Evolutionary conservation across 2,113 vertebrate species (phyloP).

Genomic region (Lepisosteus osseus): DNA sequence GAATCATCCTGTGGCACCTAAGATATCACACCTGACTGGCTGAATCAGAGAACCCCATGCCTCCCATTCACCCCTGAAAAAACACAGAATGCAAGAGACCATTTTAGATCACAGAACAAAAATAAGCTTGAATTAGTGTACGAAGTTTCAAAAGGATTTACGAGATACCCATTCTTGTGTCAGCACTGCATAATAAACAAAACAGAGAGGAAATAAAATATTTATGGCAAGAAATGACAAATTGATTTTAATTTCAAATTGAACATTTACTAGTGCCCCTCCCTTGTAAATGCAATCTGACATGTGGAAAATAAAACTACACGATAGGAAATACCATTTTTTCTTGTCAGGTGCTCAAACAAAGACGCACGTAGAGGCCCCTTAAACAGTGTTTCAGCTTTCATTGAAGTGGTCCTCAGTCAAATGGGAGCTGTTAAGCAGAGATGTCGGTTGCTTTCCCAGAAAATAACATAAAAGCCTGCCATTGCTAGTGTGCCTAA

Average conservation of each 20-base stretch:
- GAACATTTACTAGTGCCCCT: background rate
- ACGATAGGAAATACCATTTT: background rate
- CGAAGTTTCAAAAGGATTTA: background rate
- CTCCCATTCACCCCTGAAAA: no score
- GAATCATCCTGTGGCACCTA: no score
- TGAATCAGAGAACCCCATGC: no score
- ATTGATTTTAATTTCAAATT: conserved; percentile 13
- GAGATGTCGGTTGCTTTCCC: no score
- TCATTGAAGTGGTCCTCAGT: no score
- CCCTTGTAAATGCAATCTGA: background rate
- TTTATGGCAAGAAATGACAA: conserved; percentile 9
- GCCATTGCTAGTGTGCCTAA: no score
- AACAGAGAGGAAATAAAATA: conserved; percentile 11
- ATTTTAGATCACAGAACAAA: no score
- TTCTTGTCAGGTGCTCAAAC: background rate
- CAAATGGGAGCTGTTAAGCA: no score
- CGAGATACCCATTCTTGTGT: conserved; percentile 2
- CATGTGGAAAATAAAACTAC: background rate
- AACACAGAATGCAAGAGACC: no score
- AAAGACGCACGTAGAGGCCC: background rate
- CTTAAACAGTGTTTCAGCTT: no score
- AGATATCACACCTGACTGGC: no score
- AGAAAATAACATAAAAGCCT: no score
- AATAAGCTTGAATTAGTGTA: background rate
- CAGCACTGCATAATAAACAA: background rate